phyloP scores from a whole-genome alignment of 2,797 vertebrate genomes.

The Poecilia gillii region DNA sequence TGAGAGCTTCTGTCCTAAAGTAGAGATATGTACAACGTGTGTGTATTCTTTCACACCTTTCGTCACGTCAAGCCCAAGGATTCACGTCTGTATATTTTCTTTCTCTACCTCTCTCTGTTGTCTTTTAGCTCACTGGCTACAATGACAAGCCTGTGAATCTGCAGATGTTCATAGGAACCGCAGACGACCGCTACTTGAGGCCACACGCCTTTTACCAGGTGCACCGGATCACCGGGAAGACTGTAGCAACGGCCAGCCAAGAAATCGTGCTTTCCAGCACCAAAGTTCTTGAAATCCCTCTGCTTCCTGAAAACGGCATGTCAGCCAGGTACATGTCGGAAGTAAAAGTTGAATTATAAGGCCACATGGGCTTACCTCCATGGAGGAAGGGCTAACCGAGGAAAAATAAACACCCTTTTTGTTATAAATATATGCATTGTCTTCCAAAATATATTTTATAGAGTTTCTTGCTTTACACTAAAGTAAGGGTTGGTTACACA shows the following conservation, averaged over 20 bases:
- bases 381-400: slow-evolving; percentile 38
- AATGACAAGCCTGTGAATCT: slow-evolving; percentile 95
- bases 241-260: slow-evolving; percentile 97
- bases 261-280: slow-evolving; percentile 94
- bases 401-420: slow-evolving; percentile 46
- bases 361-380: slow-evolving; percentile 55
- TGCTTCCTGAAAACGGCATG: slow-evolving; percentile 98
- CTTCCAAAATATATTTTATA: slow-evolving; percentile 57
- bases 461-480: slow-evolving; percentile 64
- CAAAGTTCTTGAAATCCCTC: slow-evolving; percentile 97
- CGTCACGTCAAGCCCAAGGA: slow-evolving; percentile 40
- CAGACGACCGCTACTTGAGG: slow-evolving; percentile 96
- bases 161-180: slow-evolving; percentile 99
- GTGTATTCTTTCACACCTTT: slow-evolving; percentile 59
- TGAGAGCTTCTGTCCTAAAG: neutral
- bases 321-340: slow-evolving; percentile 88
- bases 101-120: slow-evolving; percentile 47
- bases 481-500: slow-evolving; percentile 23
- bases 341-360: slow-evolving; percentile 44
- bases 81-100: slow-evolving; percentile 61
- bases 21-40: slow-evolving; percentile 10
- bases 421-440: slow-evolving; percentile 44
- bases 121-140: slow-evolving; percentile 92
- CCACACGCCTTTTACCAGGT: slow-evolving; percentile 99
- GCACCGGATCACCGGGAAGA: slow-evolving; percentile 98